Evolutionary conservation across 2,888 invertebrate genomes (phyloP).

Genomic region (Drosophila mettleri): DNA sequence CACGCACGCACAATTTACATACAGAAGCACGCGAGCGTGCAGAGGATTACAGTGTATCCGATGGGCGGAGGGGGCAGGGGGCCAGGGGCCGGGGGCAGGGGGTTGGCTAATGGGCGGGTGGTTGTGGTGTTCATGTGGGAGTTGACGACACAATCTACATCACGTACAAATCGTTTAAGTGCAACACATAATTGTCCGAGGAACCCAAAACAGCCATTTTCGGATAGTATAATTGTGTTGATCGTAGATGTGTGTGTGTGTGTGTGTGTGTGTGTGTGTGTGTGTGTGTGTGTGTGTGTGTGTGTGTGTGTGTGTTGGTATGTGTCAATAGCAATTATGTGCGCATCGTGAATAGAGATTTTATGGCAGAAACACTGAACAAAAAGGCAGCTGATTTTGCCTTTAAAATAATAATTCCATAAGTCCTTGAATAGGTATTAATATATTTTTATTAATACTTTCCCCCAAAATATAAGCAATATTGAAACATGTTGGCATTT

Average conservation of each 20-base stretch:
- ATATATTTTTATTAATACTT: too few relatives aligned
- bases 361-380: slow-evolving; percentile 22
- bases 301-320: slow-evolving; percentile 22
- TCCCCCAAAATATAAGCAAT: too few relatives aligned
- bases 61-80: too few relatives aligned
- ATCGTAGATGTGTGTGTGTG: not conserved
- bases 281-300: slow-evolving; percentile 11
- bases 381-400: slow-evolving; percentile 1
- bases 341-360: slow-evolving; percentile 2
- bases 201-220: slow-evolving; percentile 57
- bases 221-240: slow-evolving; percentile 47
- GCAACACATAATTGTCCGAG: slow-evolving; percentile 77
- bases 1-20: slow-evolving; percentile 80
- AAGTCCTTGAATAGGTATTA: too few relatives aligned
- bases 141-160: slow-evolving; percentile 35
- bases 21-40: slow-evolving; percentile 63
- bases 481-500: too few relatives aligned
- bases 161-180: slow-evolving; percentile 80
- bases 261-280: slow-evolving; percentile 3
- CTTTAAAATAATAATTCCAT: not conserved
- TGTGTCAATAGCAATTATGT: slow-evolving; percentile 72
- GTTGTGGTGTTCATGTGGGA: slow-evolving; percentile 2
- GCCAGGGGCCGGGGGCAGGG: not conserved
- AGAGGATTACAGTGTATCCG: slow-evolving; percentile 3
- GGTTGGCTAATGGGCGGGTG: not conserved